Percentiles rank a stretch among this genome's conserved stretches.
Evolutionary conservation across 2,797 vertebrate species (phyloP).

Genomic region (Cheirogaleus major): DNA sequence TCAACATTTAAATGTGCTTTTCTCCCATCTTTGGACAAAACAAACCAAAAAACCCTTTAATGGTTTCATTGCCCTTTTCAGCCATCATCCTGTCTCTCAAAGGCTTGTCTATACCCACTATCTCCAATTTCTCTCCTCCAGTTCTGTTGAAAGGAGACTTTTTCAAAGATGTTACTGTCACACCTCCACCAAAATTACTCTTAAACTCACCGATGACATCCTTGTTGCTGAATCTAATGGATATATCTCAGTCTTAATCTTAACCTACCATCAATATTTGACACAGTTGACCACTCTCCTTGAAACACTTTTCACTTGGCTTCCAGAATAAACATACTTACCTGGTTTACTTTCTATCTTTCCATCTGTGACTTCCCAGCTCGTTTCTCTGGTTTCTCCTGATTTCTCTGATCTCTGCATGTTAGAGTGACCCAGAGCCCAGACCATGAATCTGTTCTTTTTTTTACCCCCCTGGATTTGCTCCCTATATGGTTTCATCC

Average conservation of each 20-base stretch:
- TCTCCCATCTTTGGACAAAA: neutral
- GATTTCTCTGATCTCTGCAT: neutral
- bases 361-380: neutral
- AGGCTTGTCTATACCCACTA: neutral
- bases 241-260: neutral
- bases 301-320: neutral
- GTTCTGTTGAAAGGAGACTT: neutral
- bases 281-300: neutral
- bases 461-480: neutral
- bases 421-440: neutral
- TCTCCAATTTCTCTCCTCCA: neutral
- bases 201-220: neutral
- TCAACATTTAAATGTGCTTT: neutral
- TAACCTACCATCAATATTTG: neutral
- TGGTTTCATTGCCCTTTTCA: neutral
- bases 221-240: neutral
- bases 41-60: neutral
- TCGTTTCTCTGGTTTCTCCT: neutral
- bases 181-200: neutral
- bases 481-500: neutral
- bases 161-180: neutral
- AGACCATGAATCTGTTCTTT: neutral
- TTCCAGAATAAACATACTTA: neutral
- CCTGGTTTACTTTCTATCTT: neutral
- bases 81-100: neutral